phyloP scores from a whole-genome alignment of 92 coral and sea anemone species.

The Palythoa heliodiscus region DNA sequence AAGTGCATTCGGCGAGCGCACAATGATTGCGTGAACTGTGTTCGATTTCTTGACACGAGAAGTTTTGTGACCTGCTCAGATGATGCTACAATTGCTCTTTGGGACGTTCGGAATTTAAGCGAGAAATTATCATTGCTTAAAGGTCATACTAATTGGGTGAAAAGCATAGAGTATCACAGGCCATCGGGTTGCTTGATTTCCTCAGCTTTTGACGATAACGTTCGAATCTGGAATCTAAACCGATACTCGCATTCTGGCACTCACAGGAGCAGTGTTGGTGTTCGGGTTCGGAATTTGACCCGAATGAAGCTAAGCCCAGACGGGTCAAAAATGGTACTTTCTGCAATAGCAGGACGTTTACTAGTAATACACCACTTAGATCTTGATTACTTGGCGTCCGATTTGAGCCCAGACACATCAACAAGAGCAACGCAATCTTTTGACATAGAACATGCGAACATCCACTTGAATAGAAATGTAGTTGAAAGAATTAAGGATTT shows the following conservation, averaged over 20 bases:
- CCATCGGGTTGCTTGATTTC: constrained; percentile 72
- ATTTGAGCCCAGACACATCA: constrained; percentile 47
- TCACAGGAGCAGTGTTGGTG: constrained; percentile 41
- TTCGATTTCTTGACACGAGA: constrained; percentile 83
- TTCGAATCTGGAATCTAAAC: constrained; percentile 89
- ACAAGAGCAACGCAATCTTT: constrained; percentile 39
- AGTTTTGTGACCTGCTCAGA: constrained; percentile 94
- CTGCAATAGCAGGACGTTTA: constrained; percentile 78
- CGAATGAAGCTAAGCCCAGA: constrained; percentile 89
- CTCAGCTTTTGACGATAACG: constrained; percentile 94
- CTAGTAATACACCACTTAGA: constrained; percentile 80
- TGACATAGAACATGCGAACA: constrained; percentile 3
- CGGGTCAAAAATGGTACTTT: constrained; percentile 80
- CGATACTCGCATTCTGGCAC: constrained; percentile 58
- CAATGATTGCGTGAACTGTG: constrained; percentile 80
- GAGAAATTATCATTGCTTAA: constrained; percentile 57
- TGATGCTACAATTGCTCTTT: constrained; percentile 84
- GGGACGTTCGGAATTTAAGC: constrained; percentile 90
- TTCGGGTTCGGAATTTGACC: constrained; percentile 66
- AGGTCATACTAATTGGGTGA: constrained; percentile 95
- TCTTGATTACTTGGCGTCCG: constrained; percentile 64
- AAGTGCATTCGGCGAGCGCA: constrained; percentile 62
- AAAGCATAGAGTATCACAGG: constrained; percentile 81
- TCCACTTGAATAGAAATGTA: constrained; percentile 59
- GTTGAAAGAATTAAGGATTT: constrained; percentile 78